phyloP scores from a whole-genome alignment of 2,888 invertebrate species.

The Heteropelma amictum region DNA sequence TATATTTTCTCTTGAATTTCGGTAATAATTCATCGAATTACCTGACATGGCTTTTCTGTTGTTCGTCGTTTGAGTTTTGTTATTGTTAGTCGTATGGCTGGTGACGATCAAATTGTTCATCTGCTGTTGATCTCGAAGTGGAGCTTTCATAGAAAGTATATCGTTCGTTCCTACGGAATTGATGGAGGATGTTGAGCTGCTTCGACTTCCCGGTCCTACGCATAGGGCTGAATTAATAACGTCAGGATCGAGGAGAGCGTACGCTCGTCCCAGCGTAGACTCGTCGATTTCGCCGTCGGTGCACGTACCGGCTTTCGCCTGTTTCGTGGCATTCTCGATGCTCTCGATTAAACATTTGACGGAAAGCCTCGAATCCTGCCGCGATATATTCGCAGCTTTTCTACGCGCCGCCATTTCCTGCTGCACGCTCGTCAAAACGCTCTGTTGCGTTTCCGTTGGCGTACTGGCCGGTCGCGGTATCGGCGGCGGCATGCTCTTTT shows the following conservation, averaged over 20 bases:
- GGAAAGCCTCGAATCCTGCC: conserved; percentile 89
- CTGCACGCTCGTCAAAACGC: conserved; percentile 80
- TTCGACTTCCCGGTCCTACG: conserved; percentile 80
- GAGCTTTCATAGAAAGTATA: conserved; percentile 72
- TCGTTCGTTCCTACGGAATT: conserved; percentile 75
- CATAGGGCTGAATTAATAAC: conserved; percentile 58
- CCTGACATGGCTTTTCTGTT: conserved; percentile 71
- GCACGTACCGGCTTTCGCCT: conserved; percentile 81
- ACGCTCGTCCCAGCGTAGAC: conserved; percentile 47
- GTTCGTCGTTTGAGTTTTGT: conserved; percentile 71
- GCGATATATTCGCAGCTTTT: conserved; percentile 79
- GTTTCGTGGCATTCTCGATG: conserved; percentile 91
- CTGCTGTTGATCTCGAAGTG: conserved; percentile 75
- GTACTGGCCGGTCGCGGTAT: conserved; percentile 73
- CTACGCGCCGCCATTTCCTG: conserved; percentile 81
- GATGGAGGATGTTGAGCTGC: conserved; percentile 82
- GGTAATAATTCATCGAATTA: conserved; percentile 47
- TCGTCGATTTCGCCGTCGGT: conserved; percentile 50
- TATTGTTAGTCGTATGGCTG: conserved; percentile 73
- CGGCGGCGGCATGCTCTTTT: conserved; percentile 71
- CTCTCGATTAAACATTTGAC: conserved; percentile 95
- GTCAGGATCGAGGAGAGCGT: conserved; percentile 47
- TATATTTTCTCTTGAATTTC: neutral
- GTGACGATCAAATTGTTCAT: conserved; percentile 74
- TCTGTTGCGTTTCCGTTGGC: conserved; percentile 79